phyloP scores from a whole-genome alignment of 2,888 invertebrate species.

The Punctoribates punctum region DNA sequence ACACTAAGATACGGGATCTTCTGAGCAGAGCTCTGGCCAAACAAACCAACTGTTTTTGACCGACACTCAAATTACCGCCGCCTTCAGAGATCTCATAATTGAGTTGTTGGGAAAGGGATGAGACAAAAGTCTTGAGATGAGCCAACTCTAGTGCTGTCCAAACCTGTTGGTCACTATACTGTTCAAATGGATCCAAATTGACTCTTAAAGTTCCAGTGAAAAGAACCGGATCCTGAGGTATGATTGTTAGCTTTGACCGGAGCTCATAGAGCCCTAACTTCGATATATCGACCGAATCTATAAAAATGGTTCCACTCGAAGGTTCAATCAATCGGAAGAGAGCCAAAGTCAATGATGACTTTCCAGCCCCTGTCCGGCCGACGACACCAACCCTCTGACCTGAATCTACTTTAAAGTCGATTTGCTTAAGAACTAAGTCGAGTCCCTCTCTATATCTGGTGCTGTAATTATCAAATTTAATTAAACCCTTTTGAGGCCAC shows the following conservation, averaged over 20 bases:
- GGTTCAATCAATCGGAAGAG: constrained; percentile 50
- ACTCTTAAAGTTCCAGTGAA: constrained; percentile 48
- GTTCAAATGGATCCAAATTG: constrained; percentile 49
- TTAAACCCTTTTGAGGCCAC: constrained; percentile 78
- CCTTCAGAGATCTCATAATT: constrained; percentile 68
- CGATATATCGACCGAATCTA: constrained; percentile 38
- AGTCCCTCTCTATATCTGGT: constrained; percentile 80
- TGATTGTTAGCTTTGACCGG: constrained; percentile 39
- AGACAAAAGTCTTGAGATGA: constrained; percentile 45
- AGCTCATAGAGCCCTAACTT: constrained; percentile 41
- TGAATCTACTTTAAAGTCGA: constrained; percentile 71
- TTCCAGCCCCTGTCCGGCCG: constrained; percentile 54
- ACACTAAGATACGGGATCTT: constrained; percentile 46
- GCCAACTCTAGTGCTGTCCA: constrained; percentile 48
- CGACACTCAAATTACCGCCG: constrained; percentile 55
- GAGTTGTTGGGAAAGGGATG: constrained; percentile 31
- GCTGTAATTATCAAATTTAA: constrained; percentile 74
- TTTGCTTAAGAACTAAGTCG: constrained; percentile 75
- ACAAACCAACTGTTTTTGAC: constrained; percentile 47
- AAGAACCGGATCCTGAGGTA: constrained; percentile 47
- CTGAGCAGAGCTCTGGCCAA: constrained; percentile 47
- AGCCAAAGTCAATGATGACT: constrained; percentile 52
- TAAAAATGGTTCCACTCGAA: constrained; percentile 41
- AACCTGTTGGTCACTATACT: constrained; percentile 46
- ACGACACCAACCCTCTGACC: constrained; percentile 67